These are phyloP conservation scores for Nerophis lumbriciformis DNA, from an alignment of 2,113 vertebrate species.

Conservation along the genomic window DNA sequence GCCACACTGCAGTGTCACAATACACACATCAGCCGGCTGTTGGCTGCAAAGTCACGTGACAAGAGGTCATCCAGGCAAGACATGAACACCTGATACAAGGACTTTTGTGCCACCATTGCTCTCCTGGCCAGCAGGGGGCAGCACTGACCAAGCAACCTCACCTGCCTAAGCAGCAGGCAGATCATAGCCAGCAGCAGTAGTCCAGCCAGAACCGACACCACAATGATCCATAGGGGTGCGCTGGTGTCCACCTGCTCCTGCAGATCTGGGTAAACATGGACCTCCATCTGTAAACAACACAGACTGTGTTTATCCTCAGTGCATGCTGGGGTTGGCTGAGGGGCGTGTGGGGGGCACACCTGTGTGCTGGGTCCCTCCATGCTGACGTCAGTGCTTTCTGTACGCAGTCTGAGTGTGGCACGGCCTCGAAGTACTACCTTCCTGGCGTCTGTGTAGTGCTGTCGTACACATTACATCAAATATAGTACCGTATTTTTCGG, in stretches of 20 bases:
- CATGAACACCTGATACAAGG: too few relatives aligned
- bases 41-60: constrained; percentile 51
- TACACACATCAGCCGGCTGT: constrained; percentile 64
- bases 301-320: neutral
- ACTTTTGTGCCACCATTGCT: too few relatives aligned
- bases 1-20: constrained; percentile 86
- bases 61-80: neutral
- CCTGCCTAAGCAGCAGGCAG: constrained; percentile 87
- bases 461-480: constrained; percentile 9
- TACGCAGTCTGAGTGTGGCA: constrained; percentile 79
- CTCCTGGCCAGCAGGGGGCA: too few relatives aligned
- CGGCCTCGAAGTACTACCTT: constrained; percentile 68
- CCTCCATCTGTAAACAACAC: constrained; percentile 68
- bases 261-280: constrained; percentile 76
- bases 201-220: constrained; percentile 76
- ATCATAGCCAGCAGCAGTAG: constrained; percentile 81
- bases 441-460: constrained; percentile 79
- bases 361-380: constrained; percentile 69
- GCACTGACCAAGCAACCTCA: constrained; percentile 34
- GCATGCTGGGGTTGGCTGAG: neutral
- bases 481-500: too few relatives aligned
- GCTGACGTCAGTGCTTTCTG: constrained; percentile 68
- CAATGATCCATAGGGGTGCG: constrained; percentile 79
- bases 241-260: constrained; percentile 63
- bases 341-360: constrained; percentile 46